Percentiles rank a stretch among this genome's conserved stretches.
Conservation (phyloP, 2,888 invertebrate genomes). For the Rhingia campestris region DNA sequence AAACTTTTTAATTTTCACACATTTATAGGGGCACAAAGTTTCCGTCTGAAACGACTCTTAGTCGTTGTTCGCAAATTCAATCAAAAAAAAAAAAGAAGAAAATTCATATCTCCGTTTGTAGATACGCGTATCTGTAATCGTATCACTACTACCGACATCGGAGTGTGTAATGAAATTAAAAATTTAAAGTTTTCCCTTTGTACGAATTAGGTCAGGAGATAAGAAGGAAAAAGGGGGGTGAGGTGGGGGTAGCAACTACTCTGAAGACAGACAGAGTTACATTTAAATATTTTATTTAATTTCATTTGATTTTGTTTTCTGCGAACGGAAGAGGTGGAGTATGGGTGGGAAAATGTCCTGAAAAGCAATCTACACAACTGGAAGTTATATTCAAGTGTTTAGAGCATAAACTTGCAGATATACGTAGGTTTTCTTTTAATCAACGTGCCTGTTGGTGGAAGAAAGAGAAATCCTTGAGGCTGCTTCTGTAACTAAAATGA, state of each 20-base stretch:
- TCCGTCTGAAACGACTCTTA: not conserved
- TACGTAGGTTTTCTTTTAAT: not conserved
- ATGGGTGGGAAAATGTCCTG: no score
- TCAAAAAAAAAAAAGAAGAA: not conserved
- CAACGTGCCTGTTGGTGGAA: not conserved
- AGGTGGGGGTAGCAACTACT: not conserved
- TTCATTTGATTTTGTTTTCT: not conserved
- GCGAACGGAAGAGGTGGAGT: not conserved
- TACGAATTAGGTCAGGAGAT: not conserved
- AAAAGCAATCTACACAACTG: no score
- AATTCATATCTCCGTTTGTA: not conserved
- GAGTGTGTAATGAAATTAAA: slow-evolving; percentile 8
- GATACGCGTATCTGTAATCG: not conserved
- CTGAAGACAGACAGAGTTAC: not conserved
- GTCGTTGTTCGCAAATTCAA: slow-evolving; percentile 1
- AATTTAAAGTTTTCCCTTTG: slow-evolving; percentile 4
- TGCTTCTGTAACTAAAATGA: not conserved
- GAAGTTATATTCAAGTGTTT: no score
- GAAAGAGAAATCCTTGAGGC: not conserved
- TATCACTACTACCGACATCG: not conserved
- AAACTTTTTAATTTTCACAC: not conserved
- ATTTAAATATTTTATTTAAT: not conserved
- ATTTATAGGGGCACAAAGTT: not conserved
- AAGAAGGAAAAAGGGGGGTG: not conserved
- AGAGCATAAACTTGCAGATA: no score